phyloP scores from a whole-genome alignment of 2,113 vertebrate species.

The Siniperca knerii region DNA sequence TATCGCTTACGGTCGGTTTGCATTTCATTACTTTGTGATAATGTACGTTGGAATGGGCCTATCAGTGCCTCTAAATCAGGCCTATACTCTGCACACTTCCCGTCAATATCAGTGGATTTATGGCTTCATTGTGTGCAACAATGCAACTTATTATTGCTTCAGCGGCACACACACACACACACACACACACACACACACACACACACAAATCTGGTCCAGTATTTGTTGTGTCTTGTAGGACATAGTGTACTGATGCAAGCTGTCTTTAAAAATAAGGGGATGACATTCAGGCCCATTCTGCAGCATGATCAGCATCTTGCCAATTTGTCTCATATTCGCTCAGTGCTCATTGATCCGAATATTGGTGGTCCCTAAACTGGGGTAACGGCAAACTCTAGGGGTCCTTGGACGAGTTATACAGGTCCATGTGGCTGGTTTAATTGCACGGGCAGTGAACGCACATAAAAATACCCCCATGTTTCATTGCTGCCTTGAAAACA shows the following conservation, averaged over 20 bases:
- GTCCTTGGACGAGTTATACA: background rate
- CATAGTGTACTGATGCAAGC: background rate
- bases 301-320: background rate
- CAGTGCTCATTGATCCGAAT: background rate
- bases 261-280: background rate
- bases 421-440: background rate
- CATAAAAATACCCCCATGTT: background rate
- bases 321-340: background rate
- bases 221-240: slow-evolving; percentile 22
- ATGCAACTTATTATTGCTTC: slow-evolving; percentile 41
- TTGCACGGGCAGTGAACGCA: background rate
- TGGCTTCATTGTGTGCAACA: slow-evolving; percentile 40
- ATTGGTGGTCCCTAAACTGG: background rate
- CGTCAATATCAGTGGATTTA: slow-evolving; percentile 55
- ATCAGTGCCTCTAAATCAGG: slow-evolving; percentile 47
- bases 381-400: background rate
- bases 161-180: background rate
- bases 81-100: slow-evolving; percentile 31
- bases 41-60: slow-evolving; percentile 11
- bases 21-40: slow-evolving; percentile 50
- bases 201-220: slow-evolving; percentile 8
- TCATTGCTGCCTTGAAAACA: background rate
- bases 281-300: background rate
- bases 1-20: slow-evolving; percentile 11
- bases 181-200: slow-evolving; percentile 3